Conservation (phyloP, 2,113 vertebrate genomes). For the Panthera uncia region DNA sequence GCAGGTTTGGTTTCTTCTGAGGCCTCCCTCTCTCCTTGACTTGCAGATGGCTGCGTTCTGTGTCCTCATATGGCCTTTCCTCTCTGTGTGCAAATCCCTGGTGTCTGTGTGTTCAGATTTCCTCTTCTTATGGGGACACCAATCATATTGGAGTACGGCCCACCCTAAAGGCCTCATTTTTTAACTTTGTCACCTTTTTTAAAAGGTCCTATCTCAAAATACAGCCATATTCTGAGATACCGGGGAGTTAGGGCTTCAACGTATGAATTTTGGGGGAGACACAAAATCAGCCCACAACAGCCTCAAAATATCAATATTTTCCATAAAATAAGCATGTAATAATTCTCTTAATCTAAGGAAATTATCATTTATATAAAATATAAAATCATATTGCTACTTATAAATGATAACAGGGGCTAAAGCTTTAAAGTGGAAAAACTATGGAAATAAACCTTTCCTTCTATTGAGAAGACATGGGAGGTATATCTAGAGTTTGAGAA, state of each 20-base stretch:
- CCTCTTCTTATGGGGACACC: not conserved
- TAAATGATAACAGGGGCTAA: not conserved
- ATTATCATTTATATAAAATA: constrained; percentile 12
- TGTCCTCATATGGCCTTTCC: not conserved
- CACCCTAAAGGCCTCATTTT: not conserved
- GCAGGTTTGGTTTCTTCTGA: not conserved
- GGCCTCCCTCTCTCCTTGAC: not conserved
- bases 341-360: not conserved
- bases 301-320: not conserved
- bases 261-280: not conserved
- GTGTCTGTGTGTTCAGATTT: not conserved
- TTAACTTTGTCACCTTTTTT: not conserved
- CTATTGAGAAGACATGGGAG: not conserved
- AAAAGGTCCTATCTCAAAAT: not conserved
- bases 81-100: not conserved
- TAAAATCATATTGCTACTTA: not conserved
- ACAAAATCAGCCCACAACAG: not conserved
- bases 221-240: not conserved
- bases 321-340: not conserved
- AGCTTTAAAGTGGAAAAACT: constrained; percentile 14
- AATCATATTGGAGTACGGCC: not conserved
- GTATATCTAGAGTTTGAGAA: not conserved
- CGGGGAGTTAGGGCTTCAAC: not conserved
- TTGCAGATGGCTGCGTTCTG: not conserved
- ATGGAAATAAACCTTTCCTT: not conserved